These are phyloP conservation scores for Sylvietta virens DNA, from an alignment of 2,113 vertebrate genomes.

Conservation along the genomic window DNA sequence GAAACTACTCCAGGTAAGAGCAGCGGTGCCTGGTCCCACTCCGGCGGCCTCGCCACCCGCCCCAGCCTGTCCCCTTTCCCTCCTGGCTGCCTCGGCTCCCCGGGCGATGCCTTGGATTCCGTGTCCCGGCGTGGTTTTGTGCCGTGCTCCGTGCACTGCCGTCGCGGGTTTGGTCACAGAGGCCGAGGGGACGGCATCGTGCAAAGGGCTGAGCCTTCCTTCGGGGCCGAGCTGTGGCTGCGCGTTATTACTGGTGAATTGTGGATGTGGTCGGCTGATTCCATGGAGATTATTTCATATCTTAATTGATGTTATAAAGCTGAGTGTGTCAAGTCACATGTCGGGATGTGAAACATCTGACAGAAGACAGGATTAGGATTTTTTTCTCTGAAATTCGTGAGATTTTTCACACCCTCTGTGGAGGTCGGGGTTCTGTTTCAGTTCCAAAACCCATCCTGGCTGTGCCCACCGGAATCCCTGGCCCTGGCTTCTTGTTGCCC, in stretches of 20 bases:
- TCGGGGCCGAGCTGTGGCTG: background rate
- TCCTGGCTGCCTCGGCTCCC: background rate
- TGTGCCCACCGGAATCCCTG: background rate
- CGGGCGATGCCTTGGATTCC: accelerated
- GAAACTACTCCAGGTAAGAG: conserved; percentile 92
- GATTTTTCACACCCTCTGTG: background rate
- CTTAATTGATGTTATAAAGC: background rate
- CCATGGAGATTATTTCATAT: background rate
- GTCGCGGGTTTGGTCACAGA: background rate
- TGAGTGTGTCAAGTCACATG: background rate
- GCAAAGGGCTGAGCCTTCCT: background rate
- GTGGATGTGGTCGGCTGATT: background rate
- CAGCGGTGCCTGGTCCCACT: background rate
- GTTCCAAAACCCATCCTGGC: background rate
- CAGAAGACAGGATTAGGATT: background rate
- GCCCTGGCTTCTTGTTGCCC: background rate
- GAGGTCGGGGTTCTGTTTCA: background rate
- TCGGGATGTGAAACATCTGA: background rate
- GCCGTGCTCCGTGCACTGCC: background rate
- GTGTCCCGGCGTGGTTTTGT: no score
- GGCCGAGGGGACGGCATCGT: background rate
- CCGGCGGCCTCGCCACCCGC: accelerated
- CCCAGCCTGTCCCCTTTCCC: no score
- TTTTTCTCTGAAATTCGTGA: background rate
- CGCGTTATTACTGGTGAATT: background rate